phyloP scores from a whole-genome alignment of 2,797 vertebrate genomes.

The Neomorphus geoffroyi region DNA sequence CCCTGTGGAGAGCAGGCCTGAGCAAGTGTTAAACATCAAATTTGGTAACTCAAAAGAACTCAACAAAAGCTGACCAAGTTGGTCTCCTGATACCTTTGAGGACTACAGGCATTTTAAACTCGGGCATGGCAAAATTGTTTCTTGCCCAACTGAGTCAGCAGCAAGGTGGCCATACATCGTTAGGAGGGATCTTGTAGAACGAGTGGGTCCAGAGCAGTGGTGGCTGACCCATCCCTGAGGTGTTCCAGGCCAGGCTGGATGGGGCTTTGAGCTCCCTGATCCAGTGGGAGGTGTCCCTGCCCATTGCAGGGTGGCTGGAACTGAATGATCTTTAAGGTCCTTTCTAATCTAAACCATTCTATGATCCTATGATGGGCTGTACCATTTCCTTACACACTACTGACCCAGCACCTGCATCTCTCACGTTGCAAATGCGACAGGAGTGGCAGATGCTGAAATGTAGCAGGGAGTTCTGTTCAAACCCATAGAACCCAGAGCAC shows the following conservation, averaged over 20 bases:
- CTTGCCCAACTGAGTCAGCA: background rate
- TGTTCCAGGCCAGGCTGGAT: too few species aligned
- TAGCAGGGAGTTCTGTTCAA: background rate
- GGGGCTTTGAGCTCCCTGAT: too few species aligned
- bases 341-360: too few species aligned
- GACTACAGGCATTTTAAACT: background rate
- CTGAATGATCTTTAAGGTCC: too few species aligned
- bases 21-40: background rate
- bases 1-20: background rate
- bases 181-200: too few species aligned
- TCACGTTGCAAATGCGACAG: background rate
- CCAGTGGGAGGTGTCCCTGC: too few species aligned
- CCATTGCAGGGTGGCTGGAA: too few species aligned
- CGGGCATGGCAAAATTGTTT: rapidly evolving
- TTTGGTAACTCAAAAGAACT: background rate
- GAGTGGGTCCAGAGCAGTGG: too few species aligned
- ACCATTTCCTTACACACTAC: rapidly evolving
- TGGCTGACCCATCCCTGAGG: too few species aligned
- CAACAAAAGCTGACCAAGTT: background rate
- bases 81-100: background rate
- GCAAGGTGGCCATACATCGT: rapidly evolving
- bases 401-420: background rate
- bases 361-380: background rate
- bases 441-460: rapidly evolving
- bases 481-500: background rate